Conservation (phyloP, 2,113 vertebrate species). For the Lagopus leucura region DNA sequence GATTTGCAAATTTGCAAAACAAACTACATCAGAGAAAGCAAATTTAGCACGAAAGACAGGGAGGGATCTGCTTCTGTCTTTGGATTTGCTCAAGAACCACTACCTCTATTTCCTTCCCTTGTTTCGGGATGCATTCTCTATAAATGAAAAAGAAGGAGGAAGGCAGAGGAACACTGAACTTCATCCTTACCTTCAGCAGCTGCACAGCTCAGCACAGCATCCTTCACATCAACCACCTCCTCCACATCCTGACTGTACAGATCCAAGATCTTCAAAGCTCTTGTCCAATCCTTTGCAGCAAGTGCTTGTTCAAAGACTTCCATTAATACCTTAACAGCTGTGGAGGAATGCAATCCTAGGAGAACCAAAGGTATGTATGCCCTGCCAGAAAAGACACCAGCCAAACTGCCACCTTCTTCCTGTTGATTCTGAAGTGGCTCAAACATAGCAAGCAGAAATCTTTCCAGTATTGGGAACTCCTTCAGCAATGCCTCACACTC, state of each 20-base stretch:
- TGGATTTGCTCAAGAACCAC: neutral
- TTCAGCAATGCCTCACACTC: constrained; percentile 87
- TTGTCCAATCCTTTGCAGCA: constrained; percentile 78
- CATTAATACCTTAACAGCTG: constrained; percentile 74
- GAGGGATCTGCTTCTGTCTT: neutral
- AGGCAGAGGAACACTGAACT: neutral
- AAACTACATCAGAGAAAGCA: neutral
- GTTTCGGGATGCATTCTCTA: neutral
- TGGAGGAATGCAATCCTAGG: constrained; percentile 83
- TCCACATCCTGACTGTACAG: constrained; percentile 80
- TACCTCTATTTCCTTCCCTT: neutral
- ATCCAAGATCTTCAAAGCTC: constrained; percentile 85
- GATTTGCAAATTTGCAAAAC: neutral
- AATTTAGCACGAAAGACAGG: neutral
- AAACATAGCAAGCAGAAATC: constrained; percentile 83
- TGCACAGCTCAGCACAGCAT: constrained; percentile 88
- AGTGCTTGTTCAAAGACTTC: constrained; percentile 88
- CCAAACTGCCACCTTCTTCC: constrained; percentile 69
- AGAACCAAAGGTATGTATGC: constrained; percentile 81
- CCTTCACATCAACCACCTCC: constrained; percentile 80
- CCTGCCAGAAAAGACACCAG: constrained; percentile 81
- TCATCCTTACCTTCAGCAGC: constrained; percentile 82
- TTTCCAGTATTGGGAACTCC: constrained; percentile 85
- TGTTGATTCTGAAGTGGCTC: constrained; percentile 77
- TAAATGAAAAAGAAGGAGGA: neutral